A percentile compares a stretch with the other conserved stretches of the same genome.
Conservation (phyloP, 2,113 vertebrate species). For the Micromys minutus region DNA sequence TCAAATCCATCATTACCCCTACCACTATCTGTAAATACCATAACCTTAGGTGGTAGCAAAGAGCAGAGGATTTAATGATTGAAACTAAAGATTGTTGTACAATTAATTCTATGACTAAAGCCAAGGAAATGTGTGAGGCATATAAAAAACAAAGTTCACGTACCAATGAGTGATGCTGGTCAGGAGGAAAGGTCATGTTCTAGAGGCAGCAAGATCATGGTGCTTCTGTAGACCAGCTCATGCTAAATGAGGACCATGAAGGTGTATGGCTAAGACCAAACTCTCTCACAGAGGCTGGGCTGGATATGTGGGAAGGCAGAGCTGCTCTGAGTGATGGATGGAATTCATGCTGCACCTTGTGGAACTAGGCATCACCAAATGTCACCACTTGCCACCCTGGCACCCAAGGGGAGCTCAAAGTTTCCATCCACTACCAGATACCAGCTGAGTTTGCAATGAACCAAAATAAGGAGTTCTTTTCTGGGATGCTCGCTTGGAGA, state of each 20-base stretch:
- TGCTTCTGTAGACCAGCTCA: not conserved
- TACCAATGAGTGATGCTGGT: rapidly evolving
- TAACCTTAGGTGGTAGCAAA: not conserved
- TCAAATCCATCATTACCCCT: not conserved
- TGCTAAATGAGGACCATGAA: rapidly evolving
- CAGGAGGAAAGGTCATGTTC: not conserved
- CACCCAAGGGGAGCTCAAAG: not conserved
- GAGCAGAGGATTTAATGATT: not conserved
- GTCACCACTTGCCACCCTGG: not conserved
- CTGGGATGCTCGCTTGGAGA: not conserved
- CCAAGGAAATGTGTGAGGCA: not conserved
- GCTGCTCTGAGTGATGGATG: not conserved
- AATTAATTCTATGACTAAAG: not conserved
- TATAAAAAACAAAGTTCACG: not conserved
- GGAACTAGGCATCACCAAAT: rapidly evolving
- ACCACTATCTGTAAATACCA: not conserved
- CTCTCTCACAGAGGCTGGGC: too few species aligned
- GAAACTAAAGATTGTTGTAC: not conserved
- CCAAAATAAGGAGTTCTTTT: not conserved
- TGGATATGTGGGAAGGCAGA: too few species aligned
- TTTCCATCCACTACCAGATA: not conserved
- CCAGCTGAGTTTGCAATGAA: not conserved
- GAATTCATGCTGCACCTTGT: not conserved
- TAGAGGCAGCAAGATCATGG: rapidly evolving
- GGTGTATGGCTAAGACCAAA: rapidly evolving